Evolutionary conservation across 2,797 vertebrate species (phyloP).

Genomic region (Ficedula albicollis): DNA sequence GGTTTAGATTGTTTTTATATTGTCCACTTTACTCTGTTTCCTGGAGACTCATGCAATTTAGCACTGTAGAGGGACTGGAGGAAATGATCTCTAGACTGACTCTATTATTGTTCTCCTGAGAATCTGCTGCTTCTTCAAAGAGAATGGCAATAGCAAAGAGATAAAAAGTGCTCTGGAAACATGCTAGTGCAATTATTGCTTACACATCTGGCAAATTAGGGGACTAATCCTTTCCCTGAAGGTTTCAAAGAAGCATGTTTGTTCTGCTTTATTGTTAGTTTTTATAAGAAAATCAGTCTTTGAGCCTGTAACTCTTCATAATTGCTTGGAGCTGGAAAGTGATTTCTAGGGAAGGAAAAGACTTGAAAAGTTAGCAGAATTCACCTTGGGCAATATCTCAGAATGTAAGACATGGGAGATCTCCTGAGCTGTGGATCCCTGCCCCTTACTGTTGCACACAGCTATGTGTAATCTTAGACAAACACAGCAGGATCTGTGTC

Average conservation of each 20-base stretch:
- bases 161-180: background rate
- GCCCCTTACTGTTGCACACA: background rate
- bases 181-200: background rate
- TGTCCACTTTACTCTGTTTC: constrained; percentile 16
- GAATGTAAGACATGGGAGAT: background rate
- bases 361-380: background rate
- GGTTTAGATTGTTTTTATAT: background rate
- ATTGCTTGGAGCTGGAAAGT: background rate
- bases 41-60: background rate
- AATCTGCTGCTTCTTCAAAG: background rate
- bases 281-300: background rate
- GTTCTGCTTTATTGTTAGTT: background rate
- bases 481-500: too few relatives aligned
- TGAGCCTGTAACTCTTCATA: background rate
- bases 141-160: background rate
- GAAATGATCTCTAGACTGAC: constrained; percentile 48
- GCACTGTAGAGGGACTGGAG: background rate
- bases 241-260: background rate
- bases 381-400: background rate
- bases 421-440: background rate
- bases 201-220: background rate
- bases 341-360: background rate
- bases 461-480: background rate
- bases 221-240: background rate
- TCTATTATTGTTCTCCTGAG: constrained; percentile 13